Evolutionary conservation across 2,797 vertebrate species (phyloP).

Genomic region (Myotis vivesi): DNA sequence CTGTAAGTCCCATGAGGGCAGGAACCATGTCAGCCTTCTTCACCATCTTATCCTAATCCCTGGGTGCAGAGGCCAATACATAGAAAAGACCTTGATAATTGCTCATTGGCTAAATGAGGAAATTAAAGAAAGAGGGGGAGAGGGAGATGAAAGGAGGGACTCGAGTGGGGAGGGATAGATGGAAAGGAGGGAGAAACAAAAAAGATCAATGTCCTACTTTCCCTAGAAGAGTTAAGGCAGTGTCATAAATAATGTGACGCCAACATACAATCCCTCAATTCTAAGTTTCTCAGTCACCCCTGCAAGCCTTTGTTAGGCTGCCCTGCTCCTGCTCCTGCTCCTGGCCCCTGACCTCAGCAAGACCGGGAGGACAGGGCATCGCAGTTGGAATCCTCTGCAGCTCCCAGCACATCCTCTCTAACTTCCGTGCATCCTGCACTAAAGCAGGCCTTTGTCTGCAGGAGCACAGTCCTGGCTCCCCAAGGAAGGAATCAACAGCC

Average conservation of each 20-base stretch:
- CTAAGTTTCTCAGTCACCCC: not conserved
- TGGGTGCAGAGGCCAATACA: not conserved
- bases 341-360: not conserved
- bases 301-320: not conserved
- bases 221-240: not conserved
- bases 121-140: not conserved
- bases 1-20: not conserved
- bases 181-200: not conserved
- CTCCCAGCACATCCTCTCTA: not conserved
- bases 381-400: not conserved
- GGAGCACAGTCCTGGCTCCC: constrained; percentile 44
- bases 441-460: constrained; percentile 43
- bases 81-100: not conserved
- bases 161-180: not conserved
- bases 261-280: not conserved
- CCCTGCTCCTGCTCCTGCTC: not conserved
- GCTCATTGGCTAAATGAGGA: not conserved
- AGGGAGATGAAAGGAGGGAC: not conserved
- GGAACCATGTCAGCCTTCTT: not conserved
- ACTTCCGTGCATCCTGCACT: not conserved
- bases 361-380: not conserved
- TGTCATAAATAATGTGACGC: not conserved
- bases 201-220: not conserved
- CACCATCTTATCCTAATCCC: not conserved
- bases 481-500: constrained; percentile 64